Evolutionary conservation across 2,888 invertebrate genomes (phyloP), one percentile per base, ranked within the genome.

Genomic region (Gandaritis pyraliata): DNA sequence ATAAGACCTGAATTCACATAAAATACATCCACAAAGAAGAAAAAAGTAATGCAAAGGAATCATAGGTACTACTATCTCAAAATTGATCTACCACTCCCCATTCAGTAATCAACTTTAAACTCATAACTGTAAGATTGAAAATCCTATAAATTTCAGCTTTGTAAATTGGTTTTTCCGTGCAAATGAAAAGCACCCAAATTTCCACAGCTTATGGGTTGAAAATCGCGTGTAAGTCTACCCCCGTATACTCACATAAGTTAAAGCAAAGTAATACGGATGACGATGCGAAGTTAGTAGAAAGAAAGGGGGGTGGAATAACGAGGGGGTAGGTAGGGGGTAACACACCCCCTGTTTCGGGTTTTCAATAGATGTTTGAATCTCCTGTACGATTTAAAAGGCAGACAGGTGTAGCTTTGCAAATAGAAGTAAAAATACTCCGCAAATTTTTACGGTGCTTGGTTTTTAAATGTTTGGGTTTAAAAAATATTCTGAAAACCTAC

Each of bases 11-110:
- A 87, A 88, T 85, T 88, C 88, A 80, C 83, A 88, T 88, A 90
- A 91, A 90, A 87, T 88, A 90, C 87, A 83, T 86, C 81, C 83
- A 88, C 90, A 90, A 88, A 87, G 90, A 87, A 87, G 82, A 87
- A 88, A 90, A 90, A 91, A 90, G 90, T 91, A 91, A 89, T 87
- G 90, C 86, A 84, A 88, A 90, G 88, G 90, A 92, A 90, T 91
- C 91, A 85, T 86, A 86, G 85, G 79, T 87, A 88, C 89, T 87
- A 88, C 90, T 90, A 90, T 92, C 92, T 83, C 85, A 82, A 90
- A 91, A 92, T 91, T 90, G 90, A 90, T 89, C 91, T 87, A 63
- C 62, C 50, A 59, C 64, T 49, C 57, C 12, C 18, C 83, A 85
- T 62, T 55, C 72, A 30, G 86, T 74, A 76, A 69, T 59, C 58